Conservation (phyloP, 92 coral and sea anemone genomes). For the Porites lobata region DNA sequence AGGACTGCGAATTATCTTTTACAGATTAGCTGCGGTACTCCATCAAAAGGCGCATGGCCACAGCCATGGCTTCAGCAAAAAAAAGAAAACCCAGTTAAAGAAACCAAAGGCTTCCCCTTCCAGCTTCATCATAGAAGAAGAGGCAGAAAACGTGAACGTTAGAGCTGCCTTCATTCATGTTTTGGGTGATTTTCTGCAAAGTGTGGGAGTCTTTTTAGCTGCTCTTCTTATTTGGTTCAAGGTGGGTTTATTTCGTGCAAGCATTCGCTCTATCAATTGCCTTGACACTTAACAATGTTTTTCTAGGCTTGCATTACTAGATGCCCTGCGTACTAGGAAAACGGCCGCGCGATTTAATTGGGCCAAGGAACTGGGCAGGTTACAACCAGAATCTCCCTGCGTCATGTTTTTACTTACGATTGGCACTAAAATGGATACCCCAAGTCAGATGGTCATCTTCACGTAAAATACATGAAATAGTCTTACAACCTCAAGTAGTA, state of each 20-base stretch:
- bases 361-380: too few species aligned
- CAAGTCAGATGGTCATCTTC: too few species aligned
- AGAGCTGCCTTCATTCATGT: slow-evolving; percentile 98
- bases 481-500: too few species aligned
- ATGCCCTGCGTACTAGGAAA: too few species aligned
- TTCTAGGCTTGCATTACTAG: too few species aligned
- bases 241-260: slow-evolving; percentile 47
- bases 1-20: not conserved
- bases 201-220: slow-evolving; percentile 93
- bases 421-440: too few species aligned
- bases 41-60: slow-evolving; percentile 87
- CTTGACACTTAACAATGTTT: too few species aligned
- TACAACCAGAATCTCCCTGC: too few species aligned
- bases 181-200: slow-evolving; percentile 95
- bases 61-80: slow-evolving; percentile 69
- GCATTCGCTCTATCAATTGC: too few species aligned
- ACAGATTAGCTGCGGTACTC: slow-evolving; percentile 87
- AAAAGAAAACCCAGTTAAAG: slow-evolving; percentile 20
- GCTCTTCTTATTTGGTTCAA: slow-evolving; percentile 93
- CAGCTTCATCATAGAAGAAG: slow-evolving; percentile 77
- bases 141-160: slow-evolving; percentile 93
- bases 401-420: too few species aligned
- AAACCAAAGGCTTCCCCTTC: slow-evolving; percentile 73
- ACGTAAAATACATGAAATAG: too few species aligned
- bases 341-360: too few species aligned